These are phyloP conservation scores for Melanargia galathea DNA, from an alignment of 2,888 invertebrate species.

Conservation along the genomic window DNA sequence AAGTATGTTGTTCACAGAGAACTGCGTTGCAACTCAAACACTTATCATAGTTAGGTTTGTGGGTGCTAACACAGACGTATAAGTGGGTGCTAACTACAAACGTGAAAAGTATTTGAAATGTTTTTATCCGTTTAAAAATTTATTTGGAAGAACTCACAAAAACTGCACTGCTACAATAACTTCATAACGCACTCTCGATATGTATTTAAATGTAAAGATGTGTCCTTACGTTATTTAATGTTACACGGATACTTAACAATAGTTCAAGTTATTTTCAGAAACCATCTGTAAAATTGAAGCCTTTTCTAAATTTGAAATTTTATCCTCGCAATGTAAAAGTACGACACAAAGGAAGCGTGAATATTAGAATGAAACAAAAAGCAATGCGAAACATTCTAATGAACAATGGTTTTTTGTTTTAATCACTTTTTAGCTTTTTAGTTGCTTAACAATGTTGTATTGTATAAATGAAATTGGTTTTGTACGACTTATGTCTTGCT, in stretches of 20 bases:
- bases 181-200: background rate
- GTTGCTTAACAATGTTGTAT: slow-evolving; percentile 25
- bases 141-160: background rate
- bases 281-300: background rate
- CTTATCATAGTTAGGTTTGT: too few species aligned
- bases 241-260: background rate
- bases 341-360: slow-evolving; percentile 8
- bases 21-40: background rate
- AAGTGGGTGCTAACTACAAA: background rate
- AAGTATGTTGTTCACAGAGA: background rate
- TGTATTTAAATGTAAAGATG: background rate
- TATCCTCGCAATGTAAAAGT: slow-evolving; percentile 16
- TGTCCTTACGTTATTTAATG: background rate
- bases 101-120: background rate
- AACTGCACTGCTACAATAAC: too few species aligned
- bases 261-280: slow-evolving; percentile 11
- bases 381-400: slow-evolving; percentile 2
- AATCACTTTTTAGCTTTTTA: slow-evolving; percentile 4
- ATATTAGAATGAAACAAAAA: slow-evolving; percentile 18
- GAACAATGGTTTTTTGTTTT: slow-evolving; percentile 28
- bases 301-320: background rate
- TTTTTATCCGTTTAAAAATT: background rate
- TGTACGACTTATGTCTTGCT: background rate
- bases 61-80: too few species aligned
- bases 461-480: slow-evolving; percentile 22